Conservation (phyloP, 2,113 vertebrate species). For the Herpetotheres cachinnans region DNA sequence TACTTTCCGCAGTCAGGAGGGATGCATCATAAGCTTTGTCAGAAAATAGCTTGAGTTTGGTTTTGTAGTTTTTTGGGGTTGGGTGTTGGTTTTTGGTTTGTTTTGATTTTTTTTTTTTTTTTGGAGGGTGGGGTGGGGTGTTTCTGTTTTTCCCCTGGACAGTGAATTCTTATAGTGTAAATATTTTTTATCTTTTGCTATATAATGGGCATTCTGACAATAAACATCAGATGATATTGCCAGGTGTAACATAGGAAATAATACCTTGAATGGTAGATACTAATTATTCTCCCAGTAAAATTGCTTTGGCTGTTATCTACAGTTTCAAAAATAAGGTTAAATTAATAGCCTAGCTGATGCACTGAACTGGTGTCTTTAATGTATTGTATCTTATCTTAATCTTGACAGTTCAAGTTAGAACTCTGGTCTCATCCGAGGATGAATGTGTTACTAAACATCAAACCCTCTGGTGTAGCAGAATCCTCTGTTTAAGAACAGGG, state of each 20-base stretch:
- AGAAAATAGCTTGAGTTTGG: not conserved
- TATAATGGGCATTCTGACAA: not conserved
- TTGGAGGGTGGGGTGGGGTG: too few relatives aligned
- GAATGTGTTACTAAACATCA: not conserved
- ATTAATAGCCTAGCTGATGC: not conserved
- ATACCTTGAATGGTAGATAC: not conserved
- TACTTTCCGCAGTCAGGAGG: fast-evolving
- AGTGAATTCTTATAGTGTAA: not conserved
- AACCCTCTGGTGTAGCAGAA: not conserved
- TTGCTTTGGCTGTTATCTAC: not conserved
- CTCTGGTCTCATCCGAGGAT: not conserved
- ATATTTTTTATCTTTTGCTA: not conserved
- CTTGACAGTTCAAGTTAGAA: not conserved
- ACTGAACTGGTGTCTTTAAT: not conserved
- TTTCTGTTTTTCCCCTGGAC: fast-evolving
- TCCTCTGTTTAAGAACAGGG: not conserved
- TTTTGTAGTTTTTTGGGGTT: not conserved
- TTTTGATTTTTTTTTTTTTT: not conserved
- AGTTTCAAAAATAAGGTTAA: not conserved
- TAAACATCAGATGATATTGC: not conserved
- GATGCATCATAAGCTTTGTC: not conserved
- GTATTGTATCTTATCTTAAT: not conserved
- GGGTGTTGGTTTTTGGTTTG: not conserved
- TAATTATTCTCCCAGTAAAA: not conserved
- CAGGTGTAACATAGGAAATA: not conserved